These are phyloP conservation scores for Harlomillsia oculata DNA, from an alignment of 1,140 invertebrate species.

Conservation along the genomic window DNA sequence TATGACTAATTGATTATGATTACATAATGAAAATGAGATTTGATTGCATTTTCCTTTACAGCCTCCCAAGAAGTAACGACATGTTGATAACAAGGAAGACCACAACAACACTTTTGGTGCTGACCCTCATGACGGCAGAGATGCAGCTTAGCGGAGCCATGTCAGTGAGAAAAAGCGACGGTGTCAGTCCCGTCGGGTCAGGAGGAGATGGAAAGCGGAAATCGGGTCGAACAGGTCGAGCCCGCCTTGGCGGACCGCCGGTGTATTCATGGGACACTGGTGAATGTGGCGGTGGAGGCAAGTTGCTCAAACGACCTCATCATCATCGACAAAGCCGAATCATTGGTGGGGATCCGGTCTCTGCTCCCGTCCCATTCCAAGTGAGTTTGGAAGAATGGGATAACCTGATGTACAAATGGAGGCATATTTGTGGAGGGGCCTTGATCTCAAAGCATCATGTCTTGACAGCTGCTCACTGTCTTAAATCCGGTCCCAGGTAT, in stretches of 20 bases:
- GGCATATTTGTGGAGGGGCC: conserved; percentile 22
- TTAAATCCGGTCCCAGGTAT: conserved; percentile 4
- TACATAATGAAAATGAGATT: no score
- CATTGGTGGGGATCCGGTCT: background rate
- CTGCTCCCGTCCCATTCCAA: conserved; percentile 12
- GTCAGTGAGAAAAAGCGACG: conserved; percentile 2
- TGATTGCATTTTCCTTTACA: no score
- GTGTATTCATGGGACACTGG: background rate
- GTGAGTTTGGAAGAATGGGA: conserved; percentile 11
- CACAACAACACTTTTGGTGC: no score
- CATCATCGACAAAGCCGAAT: background rate
- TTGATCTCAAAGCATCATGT: conserved; percentile 20
- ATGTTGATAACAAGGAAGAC: no score
- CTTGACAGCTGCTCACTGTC: conserved; percentile 25
- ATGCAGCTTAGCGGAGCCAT: no score
- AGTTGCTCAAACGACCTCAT: background rate
- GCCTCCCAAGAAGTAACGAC: no score
- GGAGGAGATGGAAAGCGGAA: background rate
- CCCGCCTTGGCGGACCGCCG: background rate
- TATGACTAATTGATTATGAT: no score
- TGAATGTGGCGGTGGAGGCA: background rate
- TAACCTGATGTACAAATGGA: background rate
- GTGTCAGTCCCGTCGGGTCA: background rate
- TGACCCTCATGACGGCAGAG: no score
- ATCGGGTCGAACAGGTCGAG: background rate